phyloP scores from a whole-genome alignment of 2,113 vertebrate genomes.

The Corythaixoides concolor region DNA sequence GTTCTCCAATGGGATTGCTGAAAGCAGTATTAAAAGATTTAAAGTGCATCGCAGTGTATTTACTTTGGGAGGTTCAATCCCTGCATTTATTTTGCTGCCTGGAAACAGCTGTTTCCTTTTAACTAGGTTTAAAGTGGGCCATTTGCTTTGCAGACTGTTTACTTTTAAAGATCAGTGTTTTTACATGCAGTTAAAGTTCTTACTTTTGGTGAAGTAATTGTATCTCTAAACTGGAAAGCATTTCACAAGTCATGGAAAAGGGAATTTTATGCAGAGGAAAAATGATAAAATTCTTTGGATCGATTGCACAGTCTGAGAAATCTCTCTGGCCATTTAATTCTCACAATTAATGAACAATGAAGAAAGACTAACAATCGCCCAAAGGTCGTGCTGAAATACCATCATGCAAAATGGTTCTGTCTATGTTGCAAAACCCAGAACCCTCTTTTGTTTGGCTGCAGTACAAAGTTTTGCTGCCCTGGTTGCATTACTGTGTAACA shows the following conservation, averaged over 20 bases:
- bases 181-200: not conserved
- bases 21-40: not conserved
- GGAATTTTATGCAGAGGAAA: not conserved
- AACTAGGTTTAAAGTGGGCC: not conserved
- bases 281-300: not conserved
- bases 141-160: not conserved
- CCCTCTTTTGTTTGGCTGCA: not conserved
- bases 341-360: not conserved
- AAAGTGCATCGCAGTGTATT: not conserved
- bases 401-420: not conserved
- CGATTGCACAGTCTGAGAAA: not conserved
- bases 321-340: not conserved
- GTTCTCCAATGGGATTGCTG: not conserved
- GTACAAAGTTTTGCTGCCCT: not conserved
- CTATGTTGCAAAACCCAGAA: not conserved
- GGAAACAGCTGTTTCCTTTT: slow-evolving; percentile 21
- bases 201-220: not conserved
- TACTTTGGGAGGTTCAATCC: not conserved
- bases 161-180: not conserved
- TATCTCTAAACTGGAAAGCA: not conserved
- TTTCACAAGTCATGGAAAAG: not conserved
- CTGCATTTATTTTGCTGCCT: slow-evolving; percentile 28
- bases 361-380: not conserved
- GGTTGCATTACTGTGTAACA: not conserved
- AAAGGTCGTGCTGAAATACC: not conserved